Evolutionary conservation across 2,113 vertebrate genomes (phyloP).

Genomic region (Lutjanus erythropterus): DNA sequence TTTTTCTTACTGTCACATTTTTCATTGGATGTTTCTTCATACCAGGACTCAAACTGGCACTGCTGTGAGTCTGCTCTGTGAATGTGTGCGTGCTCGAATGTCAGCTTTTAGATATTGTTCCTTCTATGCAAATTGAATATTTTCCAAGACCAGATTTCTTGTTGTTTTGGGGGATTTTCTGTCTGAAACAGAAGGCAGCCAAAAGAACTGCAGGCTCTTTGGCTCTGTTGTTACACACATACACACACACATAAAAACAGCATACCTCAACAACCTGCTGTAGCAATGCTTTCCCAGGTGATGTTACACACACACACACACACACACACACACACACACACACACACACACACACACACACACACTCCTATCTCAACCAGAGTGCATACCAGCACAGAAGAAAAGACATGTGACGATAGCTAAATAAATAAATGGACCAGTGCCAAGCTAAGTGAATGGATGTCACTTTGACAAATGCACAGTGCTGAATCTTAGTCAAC

Average conservation of each 20-base stretch:
- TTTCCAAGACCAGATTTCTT: slow-evolving; percentile 42
- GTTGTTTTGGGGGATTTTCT: slow-evolving; percentile 30
- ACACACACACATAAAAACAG: slow-evolving; percentile 8
- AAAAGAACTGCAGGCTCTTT: slow-evolving; percentile 53
- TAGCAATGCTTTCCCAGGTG: slow-evolving; percentile 42
- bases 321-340: slow-evolving; percentile 22
- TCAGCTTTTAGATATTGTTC: slow-evolving; percentile 44
- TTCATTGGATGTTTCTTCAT: neutral
- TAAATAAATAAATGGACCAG: slow-evolving; percentile 61
- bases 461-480: slow-evolving; percentile 79
- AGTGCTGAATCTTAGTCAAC: slow-evolving; percentile 73
- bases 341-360: slow-evolving; percentile 23
- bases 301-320: slow-evolving; percentile 24
- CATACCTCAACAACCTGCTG: slow-evolving; percentile 18
- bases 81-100: neutral
- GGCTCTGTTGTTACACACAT: slow-evolving; percentile 11
- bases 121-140: slow-evolving; percentile 38
- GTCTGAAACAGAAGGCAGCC: slow-evolving; percentile 36
- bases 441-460: slow-evolving; percentile 72
- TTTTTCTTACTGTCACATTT: neutral
- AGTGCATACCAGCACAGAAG: slow-evolving; percentile 29
- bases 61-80: neutral
- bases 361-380: slow-evolving; percentile 29
- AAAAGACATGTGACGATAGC: slow-evolving; percentile 37
- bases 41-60: slow-evolving; percentile 17